A percentile compares a stretch with the other conserved stretches of the same genome.
Conservation (phyloP, 1,140 invertebrate genomes). For the Andricus grossulariae region DNA sequence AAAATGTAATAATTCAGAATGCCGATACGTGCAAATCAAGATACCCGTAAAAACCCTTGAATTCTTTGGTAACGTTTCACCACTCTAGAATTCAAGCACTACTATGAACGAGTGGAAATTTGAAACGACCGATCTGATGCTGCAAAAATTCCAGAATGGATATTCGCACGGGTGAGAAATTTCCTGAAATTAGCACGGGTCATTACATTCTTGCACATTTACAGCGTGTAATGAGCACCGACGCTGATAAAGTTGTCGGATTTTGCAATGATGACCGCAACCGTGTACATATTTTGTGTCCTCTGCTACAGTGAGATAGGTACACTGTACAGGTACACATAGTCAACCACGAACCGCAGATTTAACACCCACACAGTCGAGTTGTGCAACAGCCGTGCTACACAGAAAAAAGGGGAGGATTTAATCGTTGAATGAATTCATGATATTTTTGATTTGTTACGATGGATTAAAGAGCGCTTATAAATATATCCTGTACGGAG, state of each 20-base stretch:
- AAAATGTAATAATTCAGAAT: too few species aligned
- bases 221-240: slow-evolving; percentile 9
- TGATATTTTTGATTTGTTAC: neutral
- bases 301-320: neutral
- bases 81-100: neutral
- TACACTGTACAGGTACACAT: neutral
- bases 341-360: slow-evolving; percentile 16
- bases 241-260: slow-evolving; percentile 21
- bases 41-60: neutral
- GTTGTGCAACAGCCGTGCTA: neutral
- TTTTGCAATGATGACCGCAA: slow-evolving; percentile 4
- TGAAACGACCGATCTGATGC: neutral
- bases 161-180: slow-evolving; percentile 6
- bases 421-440: slow-evolving; percentile 7
- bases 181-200: slow-evolving; percentile 10
- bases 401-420: neutral
- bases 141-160: neutral
- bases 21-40: neutral
- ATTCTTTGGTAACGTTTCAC: neutral
- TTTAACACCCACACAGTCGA: slow-evolving; percentile 2
- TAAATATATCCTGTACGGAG: too few species aligned
- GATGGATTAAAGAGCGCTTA: neutral
- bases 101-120: neutral
- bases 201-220: slow-evolving; percentile 3
- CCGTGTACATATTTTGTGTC: slow-evolving; percentile 8